phyloP scores from a whole-genome alignment of 1,140 invertebrate genomes.

The Tenebrio molitor region DNA sequence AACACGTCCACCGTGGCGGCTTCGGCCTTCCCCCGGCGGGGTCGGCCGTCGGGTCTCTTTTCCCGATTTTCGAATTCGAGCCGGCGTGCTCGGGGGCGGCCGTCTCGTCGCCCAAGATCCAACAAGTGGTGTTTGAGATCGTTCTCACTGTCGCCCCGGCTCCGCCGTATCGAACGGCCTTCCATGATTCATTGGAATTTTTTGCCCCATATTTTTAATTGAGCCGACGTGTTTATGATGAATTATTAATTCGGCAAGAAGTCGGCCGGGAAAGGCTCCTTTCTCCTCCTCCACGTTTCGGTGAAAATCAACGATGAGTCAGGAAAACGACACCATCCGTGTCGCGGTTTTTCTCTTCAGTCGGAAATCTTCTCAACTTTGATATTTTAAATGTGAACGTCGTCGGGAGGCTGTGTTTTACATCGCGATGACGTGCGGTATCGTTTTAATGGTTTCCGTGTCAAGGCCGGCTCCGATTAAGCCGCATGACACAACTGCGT shows the following conservation, averaged over 20 bases:
- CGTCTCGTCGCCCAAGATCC: no score
- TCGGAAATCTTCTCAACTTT: conserved; percentile 16
- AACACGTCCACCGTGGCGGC: background rate
- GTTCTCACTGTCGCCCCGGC: background rate
- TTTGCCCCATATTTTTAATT: conserved; percentile 23
- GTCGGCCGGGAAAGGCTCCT: conserved; percentile 1
- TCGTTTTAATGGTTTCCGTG: no score
- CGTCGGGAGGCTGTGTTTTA: background rate
- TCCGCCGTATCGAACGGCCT: conserved; percentile 1
- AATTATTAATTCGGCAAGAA: conserved; percentile 19
- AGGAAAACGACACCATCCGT: no score
- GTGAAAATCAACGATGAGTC: background rate
- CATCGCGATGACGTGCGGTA: conserved; percentile 15
- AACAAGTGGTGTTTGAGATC: conserved; percentile 36
- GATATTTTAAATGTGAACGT: conserved; percentile 7
- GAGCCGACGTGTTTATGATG: conserved; percentile 15
- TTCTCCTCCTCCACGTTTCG: background rate
- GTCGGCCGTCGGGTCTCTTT: no score
- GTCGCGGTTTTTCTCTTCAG: no score
- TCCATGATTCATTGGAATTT: conserved; percentile 20
- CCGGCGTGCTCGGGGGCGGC: no score
- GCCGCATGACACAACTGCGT: no score
- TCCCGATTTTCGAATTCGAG: no score
- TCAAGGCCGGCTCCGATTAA: no score
- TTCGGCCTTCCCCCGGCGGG: no score